phyloP scores from a whole-genome alignment of 2,797 vertebrate species.

The Natrix natrix region DNA sequence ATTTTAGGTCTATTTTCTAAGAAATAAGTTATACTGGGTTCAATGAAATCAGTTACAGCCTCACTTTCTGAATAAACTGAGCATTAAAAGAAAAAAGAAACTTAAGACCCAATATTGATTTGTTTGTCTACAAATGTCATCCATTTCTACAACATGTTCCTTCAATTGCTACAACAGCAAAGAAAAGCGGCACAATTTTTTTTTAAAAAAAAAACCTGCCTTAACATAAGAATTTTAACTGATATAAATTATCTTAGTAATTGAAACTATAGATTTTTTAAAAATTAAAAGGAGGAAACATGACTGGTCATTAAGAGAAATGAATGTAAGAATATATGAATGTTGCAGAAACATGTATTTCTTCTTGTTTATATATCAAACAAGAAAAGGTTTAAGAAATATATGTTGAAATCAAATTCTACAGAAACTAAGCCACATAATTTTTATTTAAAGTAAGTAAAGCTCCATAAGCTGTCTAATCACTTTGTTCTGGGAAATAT shows the following conservation, averaged over 20 bases:
- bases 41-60: background rate
- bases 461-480: constrained; percentile 34
- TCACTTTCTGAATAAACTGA: constrained; percentile 44
- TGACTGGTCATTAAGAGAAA: constrained; percentile 22
- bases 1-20: background rate
- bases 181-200: background rate
- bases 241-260: constrained; percentile 31
- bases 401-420: constrained; percentile 9
- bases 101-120: constrained; percentile 4
- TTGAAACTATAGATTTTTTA: constrained; percentile 31
- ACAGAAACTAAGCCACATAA: constrained; percentile 43
- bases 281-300: constrained; percentile 29
- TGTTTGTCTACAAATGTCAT: background rate
- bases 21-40: background rate
- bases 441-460: constrained; percentile 44
- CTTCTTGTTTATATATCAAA: constrained; percentile 22
- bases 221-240: constrained; percentile 19
- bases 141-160: background rate
- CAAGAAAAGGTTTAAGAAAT: constrained; percentile 34
- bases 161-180: background rate
- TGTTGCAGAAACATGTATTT: constrained; percentile 5
- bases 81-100: background rate
- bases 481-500: constrained; percentile 31
- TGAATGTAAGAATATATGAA: constrained; percentile 29
- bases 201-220: background rate